Percentiles rank a stretch among this genome's conserved stretches.
phyloP scores from a whole-genome alignment of 2,888 invertebrate species.

The Neuroscelio doddi region DNA sequence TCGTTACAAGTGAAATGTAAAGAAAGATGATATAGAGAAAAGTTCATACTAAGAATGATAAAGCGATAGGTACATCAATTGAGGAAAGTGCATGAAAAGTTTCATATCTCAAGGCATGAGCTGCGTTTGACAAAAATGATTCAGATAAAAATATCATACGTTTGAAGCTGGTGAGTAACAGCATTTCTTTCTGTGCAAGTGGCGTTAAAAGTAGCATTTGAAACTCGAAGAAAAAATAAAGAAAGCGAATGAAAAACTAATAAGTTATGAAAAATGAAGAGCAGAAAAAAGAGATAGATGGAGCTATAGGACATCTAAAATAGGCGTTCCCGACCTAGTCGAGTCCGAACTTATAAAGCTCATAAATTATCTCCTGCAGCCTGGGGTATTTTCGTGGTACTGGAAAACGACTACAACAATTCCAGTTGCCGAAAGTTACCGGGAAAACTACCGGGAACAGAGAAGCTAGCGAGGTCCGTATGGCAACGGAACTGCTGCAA shows the following conservation, averaged over 20 bases:
- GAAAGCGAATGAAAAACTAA: slow-evolving; percentile 43
- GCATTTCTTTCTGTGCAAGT: slow-evolving; percentile 19
- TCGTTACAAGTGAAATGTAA: slow-evolving; percentile 2
- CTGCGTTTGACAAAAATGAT: slow-evolving; percentile 39
- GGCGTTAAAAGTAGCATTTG: slow-evolving; percentile 32
- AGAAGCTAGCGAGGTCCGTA: slow-evolving; percentile 5
- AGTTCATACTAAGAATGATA: slow-evolving; percentile 20
- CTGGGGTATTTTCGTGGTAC: slow-evolving; percentile 38
- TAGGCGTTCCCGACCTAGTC: slow-evolving; percentile 49
- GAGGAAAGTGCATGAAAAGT: slow-evolving; percentile 35
- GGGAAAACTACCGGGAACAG: slow-evolving; percentile 23
- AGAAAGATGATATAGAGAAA: slow-evolving; percentile 17
- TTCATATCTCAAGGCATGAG: slow-evolving; percentile 16
- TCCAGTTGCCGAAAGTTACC: slow-evolving; percentile 46
- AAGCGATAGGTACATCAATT: slow-evolving; percentile 25
- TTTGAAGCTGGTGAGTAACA: slow-evolving; percentile 14
- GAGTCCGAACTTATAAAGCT: slow-evolving; percentile 53
- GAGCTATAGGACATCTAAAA: slow-evolving; percentile 48
- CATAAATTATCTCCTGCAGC: slow-evolving; percentile 48
- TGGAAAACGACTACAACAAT: slow-evolving; percentile 45
- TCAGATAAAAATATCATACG: slow-evolving; percentile 31
- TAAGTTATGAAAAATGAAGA: slow-evolving; percentile 50
- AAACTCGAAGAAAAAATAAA: slow-evolving; percentile 29
- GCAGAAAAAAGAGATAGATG: slow-evolving; percentile 40
- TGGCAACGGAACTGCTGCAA: slow-evolving; percentile 10